These are phyloP conservation scores for Rousettus madagascariensis DNA, from an alignment of 2,797 vertebrate species.

Conservation along the genomic window DNA sequence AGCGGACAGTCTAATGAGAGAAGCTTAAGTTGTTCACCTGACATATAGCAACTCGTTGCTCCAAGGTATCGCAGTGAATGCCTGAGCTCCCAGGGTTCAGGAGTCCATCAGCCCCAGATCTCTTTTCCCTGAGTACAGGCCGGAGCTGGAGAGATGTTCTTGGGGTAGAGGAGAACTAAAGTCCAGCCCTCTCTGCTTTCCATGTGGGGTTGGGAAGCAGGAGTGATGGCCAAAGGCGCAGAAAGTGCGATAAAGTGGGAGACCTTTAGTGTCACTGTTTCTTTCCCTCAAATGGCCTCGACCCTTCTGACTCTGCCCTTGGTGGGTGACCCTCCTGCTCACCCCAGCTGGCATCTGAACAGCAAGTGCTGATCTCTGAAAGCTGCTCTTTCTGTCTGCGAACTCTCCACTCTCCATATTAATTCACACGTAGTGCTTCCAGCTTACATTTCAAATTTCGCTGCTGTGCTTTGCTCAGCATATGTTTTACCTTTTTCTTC, in stretches of 20 bases:
- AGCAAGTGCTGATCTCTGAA: not conserved
- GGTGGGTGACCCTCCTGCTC: not conserved
- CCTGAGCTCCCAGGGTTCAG: not conserved
- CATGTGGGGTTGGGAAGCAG: fast-evolving
- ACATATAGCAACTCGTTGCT: no score
- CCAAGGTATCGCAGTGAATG: not conserved
- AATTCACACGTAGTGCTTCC: not conserved
- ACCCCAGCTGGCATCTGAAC: not conserved
- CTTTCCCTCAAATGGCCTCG: not conserved
- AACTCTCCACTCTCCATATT: not conserved
- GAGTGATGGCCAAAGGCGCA: not conserved
- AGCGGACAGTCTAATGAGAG: not conserved
- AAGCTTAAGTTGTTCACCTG: not conserved
- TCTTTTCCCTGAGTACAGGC: not conserved
- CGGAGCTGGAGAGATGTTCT: not conserved
- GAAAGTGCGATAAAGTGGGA: not conserved
- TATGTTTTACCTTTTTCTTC: not conserved
- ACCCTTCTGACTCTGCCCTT: not conserved
- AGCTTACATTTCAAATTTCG: not conserved
- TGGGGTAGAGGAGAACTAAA: not conserved
- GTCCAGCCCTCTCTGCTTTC: not conserved
- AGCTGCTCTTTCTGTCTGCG: not conserved
- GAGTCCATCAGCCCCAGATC: not conserved
- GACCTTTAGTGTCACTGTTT: not conserved
- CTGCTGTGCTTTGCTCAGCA: not conserved